These are phyloP conservation scores for Hybos culiciformis DNA, from an alignment of 2,888 invertebrate genomes.

Conservation along the genomic window DNA sequence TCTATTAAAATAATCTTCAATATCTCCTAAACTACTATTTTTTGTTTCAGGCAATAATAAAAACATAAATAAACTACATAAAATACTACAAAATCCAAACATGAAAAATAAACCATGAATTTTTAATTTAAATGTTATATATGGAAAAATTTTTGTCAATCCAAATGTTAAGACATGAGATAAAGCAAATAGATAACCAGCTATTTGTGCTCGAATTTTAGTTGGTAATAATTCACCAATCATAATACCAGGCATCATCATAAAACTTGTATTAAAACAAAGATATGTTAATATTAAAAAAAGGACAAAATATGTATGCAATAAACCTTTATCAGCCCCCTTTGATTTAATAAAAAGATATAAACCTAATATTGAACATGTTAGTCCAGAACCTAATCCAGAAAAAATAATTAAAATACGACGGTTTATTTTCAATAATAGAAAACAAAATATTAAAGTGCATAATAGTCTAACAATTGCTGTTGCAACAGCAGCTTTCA, in stretches of 20 bases:
- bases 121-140: slow-evolving; percentile 44
- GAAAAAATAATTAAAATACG: slow-evolving; percentile 52
- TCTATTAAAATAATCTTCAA: slow-evolving; percentile 64
- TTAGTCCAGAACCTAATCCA: slow-evolving; percentile 49
- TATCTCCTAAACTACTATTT: slow-evolving; percentile 53
- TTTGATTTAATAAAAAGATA: slow-evolving; percentile 36
- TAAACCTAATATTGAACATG: slow-evolving; percentile 46
- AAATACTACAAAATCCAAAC: slow-evolving; percentile 49
- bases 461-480: slow-evolving; percentile 51
- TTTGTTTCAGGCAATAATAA: slow-evolving; percentile 62
- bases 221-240: slow-evolving; percentile 62
- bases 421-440: slow-evolving; percentile 49
- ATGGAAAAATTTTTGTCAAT: slow-evolving; percentile 56
- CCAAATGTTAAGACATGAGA: slow-evolving; percentile 56
- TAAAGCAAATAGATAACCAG: slow-evolving; percentile 57
- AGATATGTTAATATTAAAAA: slow-evolving; percentile 52
- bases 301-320: slow-evolving; percentile 33
- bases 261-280: slow-evolving; percentile 59
- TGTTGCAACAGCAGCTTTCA: slow-evolving; percentile 52
- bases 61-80: slow-evolving; percentile 51
- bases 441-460: slow-evolving; percentile 49
- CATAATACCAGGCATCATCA: slow-evolving; percentile 62
- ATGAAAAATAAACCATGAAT: slow-evolving; percentile 54
- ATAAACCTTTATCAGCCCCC: slow-evolving; percentile 22
- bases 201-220: slow-evolving; percentile 56